phyloP scores from a whole-genome alignment of 2,797 vertebrate species.

The Hippopotamyrus pictus region DNA sequence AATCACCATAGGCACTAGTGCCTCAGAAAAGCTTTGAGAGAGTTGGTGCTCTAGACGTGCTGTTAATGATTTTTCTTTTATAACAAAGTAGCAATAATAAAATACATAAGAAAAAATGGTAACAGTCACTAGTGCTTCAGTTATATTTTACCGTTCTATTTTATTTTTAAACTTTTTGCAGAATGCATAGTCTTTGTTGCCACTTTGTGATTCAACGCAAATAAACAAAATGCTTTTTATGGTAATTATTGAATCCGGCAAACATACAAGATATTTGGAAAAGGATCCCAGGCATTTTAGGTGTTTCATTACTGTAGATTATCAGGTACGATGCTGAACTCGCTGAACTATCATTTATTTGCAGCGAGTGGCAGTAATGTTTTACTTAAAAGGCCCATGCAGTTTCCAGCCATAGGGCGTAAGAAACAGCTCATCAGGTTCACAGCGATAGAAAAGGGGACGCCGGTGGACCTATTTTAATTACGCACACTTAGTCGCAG shows the following conservation, averaged over 20 bases:
- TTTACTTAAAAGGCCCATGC: not conserved
- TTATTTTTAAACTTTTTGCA: not conserved
- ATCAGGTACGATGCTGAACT: not conserved
- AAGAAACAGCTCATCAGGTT: not conserved
- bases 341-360: not conserved
- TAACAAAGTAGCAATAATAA: not conserved
- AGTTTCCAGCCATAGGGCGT: not conserved
- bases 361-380: not conserved
- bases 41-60: not conserved
- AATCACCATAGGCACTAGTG: not conserved
- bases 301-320: not conserved
- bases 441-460: no score
- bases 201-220: not conserved
- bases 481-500: conserved; percentile 10
- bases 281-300: not conserved
- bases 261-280: not conserved
- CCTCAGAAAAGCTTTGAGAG: not conserved
- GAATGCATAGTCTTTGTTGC: not conserved
- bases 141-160: not conserved
- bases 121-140: not conserved
- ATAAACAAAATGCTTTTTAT: not conserved
- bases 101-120: not conserved
- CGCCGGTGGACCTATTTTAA: not conserved
- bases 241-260: not conserved
- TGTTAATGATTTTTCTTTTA: not conserved